Evolutionary conservation across 2,888 invertebrate genomes (phyloP), one percentile per base, ranked within the genome.

Genomic region (Laothoe populi): DNA sequence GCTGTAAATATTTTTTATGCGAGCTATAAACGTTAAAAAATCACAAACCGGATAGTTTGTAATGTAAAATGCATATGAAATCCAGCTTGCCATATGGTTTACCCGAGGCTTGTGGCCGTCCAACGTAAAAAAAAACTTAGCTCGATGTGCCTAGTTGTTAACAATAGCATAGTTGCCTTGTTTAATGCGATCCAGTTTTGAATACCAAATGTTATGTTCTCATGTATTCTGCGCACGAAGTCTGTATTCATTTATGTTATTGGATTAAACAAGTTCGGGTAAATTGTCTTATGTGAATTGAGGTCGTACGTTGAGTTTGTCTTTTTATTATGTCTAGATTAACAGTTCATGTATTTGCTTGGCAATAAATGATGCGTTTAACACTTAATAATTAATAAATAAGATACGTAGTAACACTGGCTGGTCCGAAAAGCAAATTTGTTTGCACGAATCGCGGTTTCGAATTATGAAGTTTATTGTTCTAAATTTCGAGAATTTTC

Each of bases 1-100:
- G 48, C 59, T 57, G 59, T 62, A 62, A 62, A 62, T 62, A 62
- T 62, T 62, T 62, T 61, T 62, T 62, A 58, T 62, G 42, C 31
- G 40, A 16, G 11, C 19, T 40, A 35, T 16, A 35, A 45, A 58
- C 8, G 42, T 58, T 38, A 40, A 49, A 62, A 62, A 35, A 35
- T 8, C 62, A 10, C n/a, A 26, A 38, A 40, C 58, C 46, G 57
- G 46, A 42, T 21, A 31, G 61, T 31, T 42, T 31, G 24, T 23
- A 26, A 48, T 58, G 58, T 58, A 40, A 62, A 62, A 58, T 62
- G 46, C 57, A 57, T 61, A 46, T 23, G 24, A 62, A 53, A 31
- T 61, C 49, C 60, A 19, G 40, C 26, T 13, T 38, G 16, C 40
- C 60, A 61, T 44, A 61, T 61, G 53, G 60, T 24, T n/a, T 53